Conservation (phyloP, 2,797 vertebrate genomes). For the Xyrichtys novacula region DNA sequence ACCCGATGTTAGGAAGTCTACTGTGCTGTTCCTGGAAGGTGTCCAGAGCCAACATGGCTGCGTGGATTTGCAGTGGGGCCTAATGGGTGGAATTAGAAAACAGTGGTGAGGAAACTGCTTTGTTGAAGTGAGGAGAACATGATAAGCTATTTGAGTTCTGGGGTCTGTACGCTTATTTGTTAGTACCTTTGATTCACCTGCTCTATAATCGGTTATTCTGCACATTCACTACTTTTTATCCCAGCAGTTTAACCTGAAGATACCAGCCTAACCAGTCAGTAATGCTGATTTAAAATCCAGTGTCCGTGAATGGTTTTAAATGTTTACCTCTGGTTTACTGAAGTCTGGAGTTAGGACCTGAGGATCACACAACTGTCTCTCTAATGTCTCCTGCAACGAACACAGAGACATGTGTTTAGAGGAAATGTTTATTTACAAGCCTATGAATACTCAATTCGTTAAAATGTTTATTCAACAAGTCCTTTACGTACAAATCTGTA, state of each 20-base stretch:
- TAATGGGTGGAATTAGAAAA: constrained; percentile 67
- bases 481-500: constrained; percentile 92
- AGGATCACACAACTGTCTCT: constrained; percentile 91
- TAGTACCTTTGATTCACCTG: neutral
- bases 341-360: constrained; percentile 91
- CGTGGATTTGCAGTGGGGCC: constrained; percentile 93
- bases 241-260: neutral
- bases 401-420: constrained; percentile 21
- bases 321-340: constrained; percentile 94
- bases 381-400: constrained; percentile 88
- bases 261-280: neutral
- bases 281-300: neutral
- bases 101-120: neutral
- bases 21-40: constrained; percentile 90
- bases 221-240: neutral
- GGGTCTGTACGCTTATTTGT: neutral
- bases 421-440: neutral
- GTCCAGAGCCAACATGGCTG: constrained; percentile 93
- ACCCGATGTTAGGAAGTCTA: constrained; percentile 91
- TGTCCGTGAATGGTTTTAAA: neutral
- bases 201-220: neutral
- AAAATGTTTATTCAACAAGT: neutral
- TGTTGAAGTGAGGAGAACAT: neutral
- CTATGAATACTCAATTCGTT: neutral
- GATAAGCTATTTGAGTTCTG: constrained; percentile 3